Evolutionary conservation across 2,113 vertebrate genomes (phyloP), one percentile per base, ranked within the genome.

Genomic region (Neopipo cinnamomea): DNA sequence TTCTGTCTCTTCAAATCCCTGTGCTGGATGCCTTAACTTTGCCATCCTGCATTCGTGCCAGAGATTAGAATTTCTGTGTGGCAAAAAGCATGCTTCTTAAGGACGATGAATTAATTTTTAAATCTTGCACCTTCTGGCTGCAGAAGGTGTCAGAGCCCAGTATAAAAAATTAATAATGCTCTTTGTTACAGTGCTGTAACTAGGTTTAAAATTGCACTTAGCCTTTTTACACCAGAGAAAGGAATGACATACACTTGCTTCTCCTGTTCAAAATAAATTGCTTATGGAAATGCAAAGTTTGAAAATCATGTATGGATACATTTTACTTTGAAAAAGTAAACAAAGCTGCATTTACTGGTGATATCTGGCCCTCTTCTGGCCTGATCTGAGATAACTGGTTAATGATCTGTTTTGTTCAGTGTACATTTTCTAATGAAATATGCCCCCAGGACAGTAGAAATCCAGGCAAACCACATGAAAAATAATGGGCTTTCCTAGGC

Each of bases 331-430:
- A 81, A 66, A 6, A 50, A 77, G 9, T 21, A 68, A 94, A 21
- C 16, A 18, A 21, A 47, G 33, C 72, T 84, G 22, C 41, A 53
- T 46, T 77, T 94, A 49, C 33, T 61, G 62, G 47, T 91, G 21
- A 6, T 81, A 72, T 7, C 31, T 59, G 70, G 55, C 81, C 87
- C 77, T 94, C 93, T 94, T 81, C 74, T 96, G 92, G 70, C 52
- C 65, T 68, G 35, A 72, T 31, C 15, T 56, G 66, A 78, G 14
- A 33, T 58, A 62, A 55, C 46, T 14, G 14, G 9, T 28, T 63
- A 55, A 56, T 19, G 2, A 37, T 44, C 63, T 55, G 9, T 41
- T 87, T 12, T 2, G 2, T 9, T 67, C 35, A 27, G 23, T 9
- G 15, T 16, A 19, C 0, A 3, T 67, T 84, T 67, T 71, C n/a